These are phyloP conservation scores for Murina feae DNA, from an alignment of 2,113 vertebrate species.

Conservation along the genomic window DNA sequence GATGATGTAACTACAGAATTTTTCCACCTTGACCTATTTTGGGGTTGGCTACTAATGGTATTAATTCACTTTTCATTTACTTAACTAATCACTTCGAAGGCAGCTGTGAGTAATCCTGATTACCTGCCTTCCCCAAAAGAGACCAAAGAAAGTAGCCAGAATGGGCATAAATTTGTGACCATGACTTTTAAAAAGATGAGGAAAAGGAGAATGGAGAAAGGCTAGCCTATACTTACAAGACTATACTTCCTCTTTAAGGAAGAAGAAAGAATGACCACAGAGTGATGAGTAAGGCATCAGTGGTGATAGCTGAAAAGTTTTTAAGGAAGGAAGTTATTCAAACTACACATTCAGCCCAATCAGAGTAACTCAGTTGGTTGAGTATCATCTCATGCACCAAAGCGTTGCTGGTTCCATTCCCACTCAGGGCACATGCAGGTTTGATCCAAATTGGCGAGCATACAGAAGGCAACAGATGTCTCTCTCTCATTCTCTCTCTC, in stretches of 20 bases:
- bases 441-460: not conserved
- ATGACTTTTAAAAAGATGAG: not conserved
- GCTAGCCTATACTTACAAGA: not conserved
- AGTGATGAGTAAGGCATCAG: not conserved
- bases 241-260: not conserved
- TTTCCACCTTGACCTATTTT: not conserved
- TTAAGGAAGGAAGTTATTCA: constrained; percentile 13
- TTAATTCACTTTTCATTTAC: constrained; percentile 17
- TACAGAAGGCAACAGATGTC: not conserved
- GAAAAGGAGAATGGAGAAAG: not conserved
- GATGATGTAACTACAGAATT: not conserved
- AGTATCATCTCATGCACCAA: not conserved
- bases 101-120: not conserved
- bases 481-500: not conserved
- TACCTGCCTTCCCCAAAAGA: not conserved
- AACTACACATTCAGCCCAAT: not conserved
- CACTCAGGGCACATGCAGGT: not conserved
- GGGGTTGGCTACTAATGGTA: not conserved
- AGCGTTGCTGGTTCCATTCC: not conserved
- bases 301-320: not conserved
- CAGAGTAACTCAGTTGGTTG: not conserved
- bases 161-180: not conserved
- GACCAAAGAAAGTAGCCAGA: not conserved
- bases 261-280: not conserved
- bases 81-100: constrained; percentile 5